Conservation (phyloP, 1,140 invertebrate genomes). For the Panagrolaimus sp. region DNA sequence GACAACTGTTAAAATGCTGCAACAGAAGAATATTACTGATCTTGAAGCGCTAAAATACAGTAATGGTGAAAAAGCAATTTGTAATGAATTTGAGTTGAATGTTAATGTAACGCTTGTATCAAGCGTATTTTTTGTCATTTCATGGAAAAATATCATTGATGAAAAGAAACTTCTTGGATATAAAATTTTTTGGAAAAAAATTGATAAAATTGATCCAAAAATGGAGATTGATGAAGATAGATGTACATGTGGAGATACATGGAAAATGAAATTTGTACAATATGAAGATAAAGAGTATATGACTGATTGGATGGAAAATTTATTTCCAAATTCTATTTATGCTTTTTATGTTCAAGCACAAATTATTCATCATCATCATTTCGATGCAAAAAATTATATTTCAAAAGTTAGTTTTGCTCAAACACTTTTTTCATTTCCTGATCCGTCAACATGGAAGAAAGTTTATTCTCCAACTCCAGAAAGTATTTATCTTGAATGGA, state of each 20-base stretch:
- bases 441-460: conserved; percentile 64
- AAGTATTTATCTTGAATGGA: conserved; percentile 71
- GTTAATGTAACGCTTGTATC: too few relatives aligned
- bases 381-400: conserved; percentile 51
- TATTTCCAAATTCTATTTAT: conserved; percentile 26
- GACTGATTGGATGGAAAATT: too few relatives aligned
- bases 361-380: conserved; percentile 53
- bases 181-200: too few relatives aligned
- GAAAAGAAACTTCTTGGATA: too few relatives aligned
- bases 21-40: conserved; percentile 60
- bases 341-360: conserved; percentile 57
- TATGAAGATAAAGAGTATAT: too few relatives aligned
- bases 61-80: conserved; percentile 84
- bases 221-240: too few relatives aligned
- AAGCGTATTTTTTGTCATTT: too few relatives aligned
- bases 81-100: conserved; percentile 60
- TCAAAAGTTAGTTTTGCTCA: conserved; percentile 51
- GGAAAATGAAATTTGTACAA: too few relatives aligned
- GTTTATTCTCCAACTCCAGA: conserved; percentile 64
- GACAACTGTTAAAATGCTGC: conserved; percentile 58
- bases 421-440: conserved; percentile 62
- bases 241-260: too few relatives aligned
- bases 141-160: too few relatives aligned
- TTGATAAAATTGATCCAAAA: too few relatives aligned
- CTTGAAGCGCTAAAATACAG: conserved; percentile 72